Conservation (phyloP, 2,888 invertebrate species). For the Bruchidius siliquastri region DNA sequence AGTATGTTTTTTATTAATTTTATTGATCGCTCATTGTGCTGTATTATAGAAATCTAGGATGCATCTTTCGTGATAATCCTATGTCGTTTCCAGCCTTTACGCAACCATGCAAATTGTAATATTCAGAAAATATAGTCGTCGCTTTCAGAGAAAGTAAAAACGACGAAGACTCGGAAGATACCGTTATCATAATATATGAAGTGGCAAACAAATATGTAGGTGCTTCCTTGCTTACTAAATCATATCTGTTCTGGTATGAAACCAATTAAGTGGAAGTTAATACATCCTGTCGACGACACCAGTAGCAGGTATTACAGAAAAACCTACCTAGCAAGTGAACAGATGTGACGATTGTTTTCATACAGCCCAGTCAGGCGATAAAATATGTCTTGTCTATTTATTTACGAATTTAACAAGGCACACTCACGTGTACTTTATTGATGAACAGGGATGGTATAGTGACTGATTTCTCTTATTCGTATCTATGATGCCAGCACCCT, state of each 20-base stretch:
- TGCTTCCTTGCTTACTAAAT: not conserved
- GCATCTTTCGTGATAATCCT: not conserved
- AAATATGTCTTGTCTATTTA: not conserved
- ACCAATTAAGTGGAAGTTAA: not conserved
- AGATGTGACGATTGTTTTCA: not conserved
- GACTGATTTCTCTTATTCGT: no score
- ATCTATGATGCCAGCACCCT: no score
- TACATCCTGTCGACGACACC: not conserved
- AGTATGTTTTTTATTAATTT: no score
- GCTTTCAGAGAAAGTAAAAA: not conserved
- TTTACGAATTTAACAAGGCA: no score
- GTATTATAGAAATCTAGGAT: no score
- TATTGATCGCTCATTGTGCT: no score
- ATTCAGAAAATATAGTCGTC: not conserved
- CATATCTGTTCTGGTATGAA: not conserved
- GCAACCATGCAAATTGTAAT: not conserved
- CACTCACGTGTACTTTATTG: no score
- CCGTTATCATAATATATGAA: not conserved
- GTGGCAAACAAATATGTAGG: not conserved
- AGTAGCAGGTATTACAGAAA: not conserved
- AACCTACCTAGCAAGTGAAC: not conserved
- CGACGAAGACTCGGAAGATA: not conserved
- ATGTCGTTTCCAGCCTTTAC: not conserved
- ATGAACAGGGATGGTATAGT: no score
- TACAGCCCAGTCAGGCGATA: not conserved